Conservation (phyloP, 2,888 invertebrate genomes). For the Eupithecia dodoneata region DNA sequence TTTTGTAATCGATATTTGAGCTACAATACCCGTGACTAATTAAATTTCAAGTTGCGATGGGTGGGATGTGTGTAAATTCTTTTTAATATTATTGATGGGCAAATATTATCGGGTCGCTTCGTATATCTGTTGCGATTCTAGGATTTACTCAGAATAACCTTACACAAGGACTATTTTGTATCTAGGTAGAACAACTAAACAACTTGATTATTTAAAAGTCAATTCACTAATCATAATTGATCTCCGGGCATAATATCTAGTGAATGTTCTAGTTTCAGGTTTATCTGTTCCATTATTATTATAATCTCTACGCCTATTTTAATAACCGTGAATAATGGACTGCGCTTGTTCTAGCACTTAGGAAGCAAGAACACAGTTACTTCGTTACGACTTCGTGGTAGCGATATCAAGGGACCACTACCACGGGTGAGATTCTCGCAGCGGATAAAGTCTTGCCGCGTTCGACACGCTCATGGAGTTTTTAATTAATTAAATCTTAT, state of each 20-base stretch:
- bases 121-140: background rate
- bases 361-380: slow-evolving; percentile 46
- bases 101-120: background rate
- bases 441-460: too few relatives aligned
- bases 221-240: background rate
- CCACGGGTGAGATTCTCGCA: background rate
- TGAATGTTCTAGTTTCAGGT: background rate
- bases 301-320: slow-evolving; percentile 27
- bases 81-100: background rate
- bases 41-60: background rate
- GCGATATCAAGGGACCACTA: slow-evolving; percentile 31
- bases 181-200: background rate
- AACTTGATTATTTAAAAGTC: background rate
- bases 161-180: background rate
- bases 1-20: background rate
- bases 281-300: background rate
- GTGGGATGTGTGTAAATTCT: background rate
- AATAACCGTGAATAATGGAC: slow-evolving; percentile 49
- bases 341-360: slow-evolving; percentile 33
- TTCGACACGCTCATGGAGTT: too few relatives aligned
- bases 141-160: background rate
- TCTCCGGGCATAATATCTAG: background rate
- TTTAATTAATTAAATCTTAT: too few relatives aligned
- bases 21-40: background rate
- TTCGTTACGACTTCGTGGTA: slow-evolving; percentile 49